Evolutionary conservation across 2,888 invertebrate species (phyloP).

Genomic region (Melangyna quadrimaculata): DNA sequence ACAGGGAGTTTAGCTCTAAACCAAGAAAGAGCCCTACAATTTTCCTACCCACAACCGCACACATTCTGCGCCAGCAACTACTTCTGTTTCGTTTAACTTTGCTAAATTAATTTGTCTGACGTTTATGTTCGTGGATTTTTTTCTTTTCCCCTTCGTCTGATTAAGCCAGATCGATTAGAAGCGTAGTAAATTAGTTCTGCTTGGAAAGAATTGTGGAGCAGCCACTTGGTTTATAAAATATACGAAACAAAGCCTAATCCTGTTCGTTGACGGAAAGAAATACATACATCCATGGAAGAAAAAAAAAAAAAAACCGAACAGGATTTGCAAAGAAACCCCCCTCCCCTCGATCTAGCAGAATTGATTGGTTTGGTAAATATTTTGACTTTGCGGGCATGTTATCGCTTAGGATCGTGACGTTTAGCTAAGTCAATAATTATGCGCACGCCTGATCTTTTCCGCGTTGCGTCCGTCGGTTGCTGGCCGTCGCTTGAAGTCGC

Average conservation of each 20-base stretch:
- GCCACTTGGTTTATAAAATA: constrained; percentile 36
- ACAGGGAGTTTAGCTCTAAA: background rate
- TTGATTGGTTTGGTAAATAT: constrained; percentile 68
- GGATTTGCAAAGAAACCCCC: background rate
- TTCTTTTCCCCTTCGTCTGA: constrained; percentile 15
- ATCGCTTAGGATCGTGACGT: constrained; percentile 64
- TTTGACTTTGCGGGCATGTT: constrained; percentile 68
- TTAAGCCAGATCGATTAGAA: constrained; percentile 55
- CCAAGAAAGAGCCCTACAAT: background rate
- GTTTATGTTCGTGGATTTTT: constrained; percentile 41
- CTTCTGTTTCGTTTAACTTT: constrained; percentile 67
- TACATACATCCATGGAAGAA: background rate
- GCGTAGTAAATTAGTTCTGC: constrained; percentile 57
- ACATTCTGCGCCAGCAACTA: background rate
- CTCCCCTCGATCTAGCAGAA: constrained; percentile 6
- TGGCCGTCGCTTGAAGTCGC: no score
- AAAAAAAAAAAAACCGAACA: background rate
- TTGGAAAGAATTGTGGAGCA: constrained; percentile 62
- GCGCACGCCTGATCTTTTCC: background rate
- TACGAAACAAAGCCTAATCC: constrained; percentile 18
- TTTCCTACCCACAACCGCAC: background rate
- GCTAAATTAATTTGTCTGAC: constrained; percentile 69
- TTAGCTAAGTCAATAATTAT: constrained; percentile 50
- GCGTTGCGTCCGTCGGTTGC: background rate
- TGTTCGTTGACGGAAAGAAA: background rate